Evolutionary conservation across 2,888 invertebrate genomes (phyloP).

Genomic region (Dolichomitus sp.): DNA sequence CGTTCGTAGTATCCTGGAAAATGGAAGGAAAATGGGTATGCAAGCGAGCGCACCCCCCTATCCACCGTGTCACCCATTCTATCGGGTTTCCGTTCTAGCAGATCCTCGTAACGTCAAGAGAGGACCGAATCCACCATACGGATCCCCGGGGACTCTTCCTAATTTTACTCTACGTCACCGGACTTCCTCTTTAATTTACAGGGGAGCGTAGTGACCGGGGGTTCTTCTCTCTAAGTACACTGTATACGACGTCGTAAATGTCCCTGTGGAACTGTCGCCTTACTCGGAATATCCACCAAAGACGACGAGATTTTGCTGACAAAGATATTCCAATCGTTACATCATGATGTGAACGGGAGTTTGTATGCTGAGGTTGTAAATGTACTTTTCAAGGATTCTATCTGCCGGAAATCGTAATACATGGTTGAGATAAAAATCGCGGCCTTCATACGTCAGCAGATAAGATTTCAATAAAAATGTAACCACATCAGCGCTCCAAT

Average conservation of each 20-base stretch:
- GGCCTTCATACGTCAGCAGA: background rate
- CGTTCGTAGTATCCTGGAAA: conserved; percentile 62
- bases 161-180: conserved; percentile 67
- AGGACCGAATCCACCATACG: conserved; percentile 27
- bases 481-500: background rate
- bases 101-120: conserved; percentile 49
- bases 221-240: conserved; percentile 1
- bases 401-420: background rate
- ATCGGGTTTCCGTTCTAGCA: conserved; percentile 59
- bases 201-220: conserved; percentile 2
- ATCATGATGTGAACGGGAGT: conserved; percentile 59
- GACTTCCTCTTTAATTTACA: conserved; percentile 68
- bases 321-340: conserved; percentile 71
- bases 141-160: conserved; percentile 61
- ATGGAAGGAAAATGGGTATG: conserved; percentile 82
- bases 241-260: conserved; percentile 43
- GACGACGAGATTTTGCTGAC: conserved; percentile 55
- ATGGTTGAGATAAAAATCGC: background rate
- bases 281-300: conserved; percentile 31
- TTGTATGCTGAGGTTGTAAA: conserved; percentile 71
- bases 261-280: conserved; percentile 2
- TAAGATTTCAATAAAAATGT: background rate
- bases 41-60: conserved; percentile 81
- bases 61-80: conserved; percentile 65
- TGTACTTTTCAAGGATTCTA: conserved; percentile 30